A percentile compares a stretch with the other conserved stretches of the same genome.
Conservation (phyloP, 2,888 invertebrate genomes). For the Pheosia tremula region DNA sequence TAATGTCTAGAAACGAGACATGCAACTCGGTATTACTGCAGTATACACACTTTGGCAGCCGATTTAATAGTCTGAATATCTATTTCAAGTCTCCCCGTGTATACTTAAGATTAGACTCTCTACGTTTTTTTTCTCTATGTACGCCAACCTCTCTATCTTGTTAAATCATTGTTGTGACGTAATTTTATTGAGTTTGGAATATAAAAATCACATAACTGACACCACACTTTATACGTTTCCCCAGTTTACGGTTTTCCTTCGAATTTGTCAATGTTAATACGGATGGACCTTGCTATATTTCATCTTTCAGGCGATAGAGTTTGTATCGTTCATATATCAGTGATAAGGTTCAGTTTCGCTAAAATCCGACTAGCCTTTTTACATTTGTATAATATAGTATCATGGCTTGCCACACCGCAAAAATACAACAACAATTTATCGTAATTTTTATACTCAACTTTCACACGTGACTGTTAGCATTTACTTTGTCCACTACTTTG, state of each 20-base stretch:
- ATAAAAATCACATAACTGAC: neutral
- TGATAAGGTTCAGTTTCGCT: neutral
- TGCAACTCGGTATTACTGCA: too few species aligned
- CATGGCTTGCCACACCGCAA: neutral
- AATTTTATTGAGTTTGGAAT: too few species aligned
- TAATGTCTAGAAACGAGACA: too few species aligned
- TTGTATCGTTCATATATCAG: neutral
- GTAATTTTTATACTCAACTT: neutral
- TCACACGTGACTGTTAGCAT: neutral
- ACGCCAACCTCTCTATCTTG: too few species aligned
- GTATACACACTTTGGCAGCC: too few species aligned
- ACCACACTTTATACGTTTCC: neutral
- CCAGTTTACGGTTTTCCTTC: slow-evolving; percentile 13
- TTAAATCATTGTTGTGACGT: too few species aligned
- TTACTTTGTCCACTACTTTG: neutral
- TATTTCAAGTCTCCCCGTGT: too few species aligned
- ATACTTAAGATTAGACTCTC: too few species aligned
- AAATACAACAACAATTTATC: neutral
- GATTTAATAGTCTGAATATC: too few species aligned
- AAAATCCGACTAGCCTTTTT: neutral
- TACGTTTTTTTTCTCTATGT: too few species aligned
- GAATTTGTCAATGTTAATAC: slow-evolving; percentile 42
- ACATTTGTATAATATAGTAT: neutral
- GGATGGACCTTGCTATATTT: slow-evolving; percentile 33
- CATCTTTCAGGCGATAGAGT: slow-evolving; percentile 19